These are phyloP conservation scores for Macaca mulatta DNA, from an alignment of 2,113 vertebrate species.

Conservation along the genomic window DNA sequence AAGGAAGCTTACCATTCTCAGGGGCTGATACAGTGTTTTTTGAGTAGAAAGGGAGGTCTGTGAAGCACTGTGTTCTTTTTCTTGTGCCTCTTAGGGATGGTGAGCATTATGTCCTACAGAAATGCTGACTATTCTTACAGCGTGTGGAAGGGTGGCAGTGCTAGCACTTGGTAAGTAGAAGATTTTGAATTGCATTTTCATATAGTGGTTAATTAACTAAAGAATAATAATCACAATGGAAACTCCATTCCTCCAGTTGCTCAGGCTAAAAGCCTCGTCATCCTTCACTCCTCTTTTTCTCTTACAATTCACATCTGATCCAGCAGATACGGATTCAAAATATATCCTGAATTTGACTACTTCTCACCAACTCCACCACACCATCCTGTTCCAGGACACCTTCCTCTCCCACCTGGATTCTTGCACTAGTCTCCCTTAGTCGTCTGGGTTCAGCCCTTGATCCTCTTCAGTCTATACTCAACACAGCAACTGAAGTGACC, in stretches of 20 bases:
- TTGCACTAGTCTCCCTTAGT: not conserved
- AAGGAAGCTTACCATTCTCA: not conserved
- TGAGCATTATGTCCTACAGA: conserved; percentile 89
- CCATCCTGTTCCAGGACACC: not conserved
- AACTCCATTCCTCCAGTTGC: not conserved
- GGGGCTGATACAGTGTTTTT: not conserved
- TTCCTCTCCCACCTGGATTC: not conserved
- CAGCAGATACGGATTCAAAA: not conserved
- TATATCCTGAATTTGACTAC: not conserved
- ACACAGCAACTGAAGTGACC: not conserved
- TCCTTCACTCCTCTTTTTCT: not conserved
- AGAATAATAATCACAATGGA: not conserved
- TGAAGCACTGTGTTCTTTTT: not conserved
- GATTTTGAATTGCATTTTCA: not conserved
- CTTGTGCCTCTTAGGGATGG: conserved; percentile 83
- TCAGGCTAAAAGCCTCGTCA: not conserved
- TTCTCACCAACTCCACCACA: not conserved
- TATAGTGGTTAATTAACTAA: not conserved
- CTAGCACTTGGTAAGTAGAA: conserved; percentile 91
- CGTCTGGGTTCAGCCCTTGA: not conserved
- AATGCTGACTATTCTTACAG: conserved; percentile 86
- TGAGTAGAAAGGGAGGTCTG: not conserved
- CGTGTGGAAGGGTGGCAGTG: conserved; percentile 86
- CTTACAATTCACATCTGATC: not conserved
- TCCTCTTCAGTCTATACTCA: not conserved